Percentiles rank a stretch among this genome's conserved stretches.
Evolutionary conservation across 2,888 invertebrate genomes (phyloP).

Genomic region (Parnassius mnemosyne): DNA sequence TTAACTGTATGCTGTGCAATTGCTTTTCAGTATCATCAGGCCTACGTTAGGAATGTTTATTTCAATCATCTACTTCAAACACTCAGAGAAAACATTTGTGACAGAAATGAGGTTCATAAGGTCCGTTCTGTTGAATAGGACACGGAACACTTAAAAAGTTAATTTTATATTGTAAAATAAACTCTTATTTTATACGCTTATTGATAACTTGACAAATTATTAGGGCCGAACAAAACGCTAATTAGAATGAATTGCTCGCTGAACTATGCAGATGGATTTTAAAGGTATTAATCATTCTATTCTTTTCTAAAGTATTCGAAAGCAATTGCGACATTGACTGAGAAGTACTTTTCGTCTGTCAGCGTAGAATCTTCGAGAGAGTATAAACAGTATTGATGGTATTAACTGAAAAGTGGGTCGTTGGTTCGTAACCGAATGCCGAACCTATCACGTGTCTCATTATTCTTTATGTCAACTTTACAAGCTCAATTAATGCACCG

Average conservation of each 20-base stretch:
- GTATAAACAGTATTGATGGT: slow-evolving; percentile 23
- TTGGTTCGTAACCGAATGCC: slow-evolving; percentile 16
- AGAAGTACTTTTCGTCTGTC: slow-evolving; percentile 15
- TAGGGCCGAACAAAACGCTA: background rate
- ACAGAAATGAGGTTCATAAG: too few species aligned
- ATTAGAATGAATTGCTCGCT: slow-evolving; percentile 1
- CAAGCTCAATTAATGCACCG: slow-evolving; percentile 19
- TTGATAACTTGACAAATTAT: too few species aligned
- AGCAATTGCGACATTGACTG: slow-evolving; percentile 15
- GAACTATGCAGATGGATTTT: background rate
- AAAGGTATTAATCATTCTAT: slow-evolving; percentile 4
- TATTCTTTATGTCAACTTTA: slow-evolving; percentile 19
- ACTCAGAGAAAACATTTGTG: too few species aligned
- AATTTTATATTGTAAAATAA: too few species aligned
- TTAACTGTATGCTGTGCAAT: too few species aligned
- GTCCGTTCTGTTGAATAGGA: too few species aligned
- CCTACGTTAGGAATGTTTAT: too few species aligned
- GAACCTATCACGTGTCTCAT: slow-evolving; percentile 21
- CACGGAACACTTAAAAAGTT: too few species aligned
- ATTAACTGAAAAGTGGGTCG: slow-evolving; percentile 23
- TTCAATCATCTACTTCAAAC: too few species aligned
- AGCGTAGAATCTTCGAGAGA: slow-evolving; percentile 8
- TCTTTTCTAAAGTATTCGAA: slow-evolving; percentile 4
- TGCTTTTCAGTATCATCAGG: too few species aligned
- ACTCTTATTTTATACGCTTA: too few species aligned